Conservation (phyloP, 2,797 vertebrate genomes). For the Amblyopsis hoosieri region DNA sequence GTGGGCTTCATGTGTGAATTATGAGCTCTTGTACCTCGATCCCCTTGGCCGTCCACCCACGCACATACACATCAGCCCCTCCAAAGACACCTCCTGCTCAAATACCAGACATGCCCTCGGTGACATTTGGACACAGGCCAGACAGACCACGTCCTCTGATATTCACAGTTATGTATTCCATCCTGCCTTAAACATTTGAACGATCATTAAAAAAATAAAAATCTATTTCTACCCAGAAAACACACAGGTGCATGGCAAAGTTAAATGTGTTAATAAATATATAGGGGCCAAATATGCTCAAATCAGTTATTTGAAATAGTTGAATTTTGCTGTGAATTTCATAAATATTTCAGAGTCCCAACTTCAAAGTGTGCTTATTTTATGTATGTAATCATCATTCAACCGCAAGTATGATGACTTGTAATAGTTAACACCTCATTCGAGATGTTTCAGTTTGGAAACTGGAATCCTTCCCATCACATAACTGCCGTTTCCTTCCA, state of each 20-base stretch:
- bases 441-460: background rate
- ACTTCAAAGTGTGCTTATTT: conserved; percentile 21
- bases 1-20: conserved; percentile 42
- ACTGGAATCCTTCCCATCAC: background rate
- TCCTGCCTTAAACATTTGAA: background rate
- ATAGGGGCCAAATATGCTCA: too few species aligned
- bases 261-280: too few species aligned
- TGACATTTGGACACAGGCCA: conserved; percentile 25
- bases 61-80: conserved; percentile 12
- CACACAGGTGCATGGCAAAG: too few species aligned
- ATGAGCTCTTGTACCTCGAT: conserved; percentile 47
- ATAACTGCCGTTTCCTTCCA: conserved; percentile 7
- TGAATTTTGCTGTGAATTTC: too few species aligned
- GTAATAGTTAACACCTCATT: background rate
- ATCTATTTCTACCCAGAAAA: too few species aligned
- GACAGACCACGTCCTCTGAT: background rate
- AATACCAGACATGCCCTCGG: conserved; percentile 19
- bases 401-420: background rate
- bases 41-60: background rate
- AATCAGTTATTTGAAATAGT: too few species aligned
- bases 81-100: conserved; percentile 12
- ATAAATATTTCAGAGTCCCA: background rate
- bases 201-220: background rate
- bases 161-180: background rate
- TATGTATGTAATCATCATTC: background rate